A percentile compares a stretch with the other conserved stretches of the same genome.
Evolutionary conservation across 2,113 vertebrate species (phyloP).

Genomic region (Nibea coibor): DNA sequence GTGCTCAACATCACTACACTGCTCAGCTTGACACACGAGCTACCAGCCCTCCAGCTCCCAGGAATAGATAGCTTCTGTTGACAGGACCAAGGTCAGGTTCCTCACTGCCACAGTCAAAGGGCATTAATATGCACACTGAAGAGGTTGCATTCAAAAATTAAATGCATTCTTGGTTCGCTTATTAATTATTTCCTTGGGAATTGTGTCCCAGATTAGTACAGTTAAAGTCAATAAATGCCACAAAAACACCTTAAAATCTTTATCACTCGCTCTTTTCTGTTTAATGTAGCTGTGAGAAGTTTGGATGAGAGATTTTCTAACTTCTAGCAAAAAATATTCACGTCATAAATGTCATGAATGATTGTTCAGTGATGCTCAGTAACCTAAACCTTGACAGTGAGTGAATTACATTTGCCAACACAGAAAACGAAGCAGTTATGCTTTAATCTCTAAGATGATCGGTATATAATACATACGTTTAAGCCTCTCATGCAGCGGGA

Average conservation of each 20-base stretch:
- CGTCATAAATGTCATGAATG: too few species aligned
- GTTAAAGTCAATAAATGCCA: neutral
- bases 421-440: neutral
- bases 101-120: conserved; percentile 32
- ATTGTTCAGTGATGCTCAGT: too few species aligned
- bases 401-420: neutral
- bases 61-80: conserved; percentile 60
- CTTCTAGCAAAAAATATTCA: neutral
- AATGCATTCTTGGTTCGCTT: neutral
- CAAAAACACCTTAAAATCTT: neutral
- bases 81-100: conserved; percentile 62
- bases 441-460: conserved; percentile 21
- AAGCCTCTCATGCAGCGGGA: conserved; percentile 63
- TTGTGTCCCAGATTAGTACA: neutral
- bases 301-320: neutral
- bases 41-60: conserved; percentile 53
- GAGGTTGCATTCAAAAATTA: neutral
- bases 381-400: neutral
- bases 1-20: conserved; percentile 73
- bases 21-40: conserved; percentile 68
- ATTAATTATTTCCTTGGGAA: neutral
- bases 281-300: neutral
- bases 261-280: neutral
- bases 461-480: conserved; percentile 55
- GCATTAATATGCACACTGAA: conserved; percentile 1